These are phyloP conservation scores for Pseudachorutes palmiensis DNA, from an alignment of 1,140 invertebrate genomes.

Conservation along the genomic window DNA sequence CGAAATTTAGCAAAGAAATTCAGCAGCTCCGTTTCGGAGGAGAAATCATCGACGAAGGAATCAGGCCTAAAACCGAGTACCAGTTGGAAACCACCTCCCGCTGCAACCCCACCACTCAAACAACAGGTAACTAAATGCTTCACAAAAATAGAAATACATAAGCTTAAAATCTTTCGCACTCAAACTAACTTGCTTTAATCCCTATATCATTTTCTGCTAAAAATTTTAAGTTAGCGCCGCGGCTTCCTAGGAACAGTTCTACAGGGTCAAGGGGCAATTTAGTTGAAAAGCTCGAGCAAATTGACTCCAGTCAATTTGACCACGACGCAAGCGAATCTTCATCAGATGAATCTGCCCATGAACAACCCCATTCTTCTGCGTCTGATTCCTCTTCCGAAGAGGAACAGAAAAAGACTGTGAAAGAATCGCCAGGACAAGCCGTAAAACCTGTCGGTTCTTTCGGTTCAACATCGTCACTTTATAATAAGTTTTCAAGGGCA, in stretches of 20 bases:
- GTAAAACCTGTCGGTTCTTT: not conserved
- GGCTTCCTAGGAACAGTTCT: too few relatives aligned
- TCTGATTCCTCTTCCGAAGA: not conserved
- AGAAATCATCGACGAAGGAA: not conserved
- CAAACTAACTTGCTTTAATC: too few relatives aligned
- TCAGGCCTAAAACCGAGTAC: not conserved
- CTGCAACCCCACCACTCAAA: not conserved
- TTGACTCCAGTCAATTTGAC: not conserved
- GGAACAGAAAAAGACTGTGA: too few relatives aligned
- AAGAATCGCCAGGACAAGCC: not conserved
- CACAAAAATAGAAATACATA: too few relatives aligned
- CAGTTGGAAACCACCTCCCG: not conserved
- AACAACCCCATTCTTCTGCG: too few relatives aligned
- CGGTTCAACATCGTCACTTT: not conserved
- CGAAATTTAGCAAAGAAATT: conserved; percentile 33
- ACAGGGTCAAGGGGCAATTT: too few relatives aligned
- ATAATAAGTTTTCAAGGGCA: not conserved
- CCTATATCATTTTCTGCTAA: too few relatives aligned
- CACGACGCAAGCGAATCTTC: too few relatives aligned
- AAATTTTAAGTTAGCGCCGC: too few relatives aligned
- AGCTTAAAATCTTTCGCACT: too few relatives aligned
- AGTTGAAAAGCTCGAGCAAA: not conserved
- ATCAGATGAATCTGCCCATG: not conserved
- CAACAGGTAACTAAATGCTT: conserved; percentile 5
- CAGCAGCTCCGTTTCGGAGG: conserved; percentile 6